Evolutionary conservation across 2,888 invertebrate genomes (phyloP).

Genomic region (Tribolium freemani): DNA sequence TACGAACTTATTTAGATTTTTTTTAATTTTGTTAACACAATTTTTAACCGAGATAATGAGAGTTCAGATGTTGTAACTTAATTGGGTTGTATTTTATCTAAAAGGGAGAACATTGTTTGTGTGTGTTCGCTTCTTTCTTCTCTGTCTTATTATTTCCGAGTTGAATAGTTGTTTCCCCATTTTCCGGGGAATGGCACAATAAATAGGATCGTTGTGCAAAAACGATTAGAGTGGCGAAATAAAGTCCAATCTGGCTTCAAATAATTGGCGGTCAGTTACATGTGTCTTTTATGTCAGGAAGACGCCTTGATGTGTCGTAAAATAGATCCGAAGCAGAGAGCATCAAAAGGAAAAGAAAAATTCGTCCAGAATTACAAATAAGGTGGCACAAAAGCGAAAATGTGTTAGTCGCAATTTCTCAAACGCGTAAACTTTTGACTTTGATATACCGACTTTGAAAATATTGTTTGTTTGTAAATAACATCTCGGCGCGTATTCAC

Average conservation of each 20-base stretch:
- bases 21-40: no score
- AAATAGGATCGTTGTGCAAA: constrained; percentile 10
- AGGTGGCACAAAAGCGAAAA: constrained; percentile 21
- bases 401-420: constrained; percentile 28
- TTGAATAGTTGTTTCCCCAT: background rate
- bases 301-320: constrained; percentile 17
- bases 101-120: no score
- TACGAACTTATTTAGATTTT: background rate
- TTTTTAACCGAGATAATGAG: no score
- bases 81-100: no score
- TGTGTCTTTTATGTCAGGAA: constrained; percentile 14
- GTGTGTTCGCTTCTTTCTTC: background rate
- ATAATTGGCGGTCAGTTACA: constrained; percentile 28
- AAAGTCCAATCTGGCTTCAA: constrained; percentile 13
- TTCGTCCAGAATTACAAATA: constrained; percentile 21
- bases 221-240: constrained; percentile 14
- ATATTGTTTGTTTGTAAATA: constrained; percentile 38
- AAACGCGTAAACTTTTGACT: constrained; percentile 34
- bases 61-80: no score
- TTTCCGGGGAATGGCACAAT: background rate
- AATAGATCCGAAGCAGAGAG: constrained; percentile 6
- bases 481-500: constrained; percentile 16
- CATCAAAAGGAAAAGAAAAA: constrained; percentile 20
- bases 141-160: background rate
- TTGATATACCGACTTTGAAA: constrained; percentile 20